Percentiles rank a stretch among this genome's conserved stretches.
Conservation (phyloP, 2,113 vertebrate genomes). For the Forbesichthys papilliferus region DNA sequence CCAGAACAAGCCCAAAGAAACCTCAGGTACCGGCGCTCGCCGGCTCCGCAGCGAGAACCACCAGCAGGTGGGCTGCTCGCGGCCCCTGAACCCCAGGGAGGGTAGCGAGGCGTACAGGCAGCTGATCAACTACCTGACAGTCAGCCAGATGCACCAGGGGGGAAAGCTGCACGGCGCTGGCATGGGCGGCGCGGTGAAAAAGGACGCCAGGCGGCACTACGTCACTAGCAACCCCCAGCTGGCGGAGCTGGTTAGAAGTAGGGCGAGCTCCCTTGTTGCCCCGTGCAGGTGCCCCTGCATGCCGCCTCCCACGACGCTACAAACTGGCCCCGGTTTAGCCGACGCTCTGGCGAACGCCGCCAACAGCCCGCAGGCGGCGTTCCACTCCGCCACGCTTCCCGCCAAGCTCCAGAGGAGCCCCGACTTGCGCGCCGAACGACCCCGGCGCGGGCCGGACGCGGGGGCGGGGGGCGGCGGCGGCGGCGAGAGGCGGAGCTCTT, state of each 20-base stretch:
- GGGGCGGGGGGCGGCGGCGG: conserved; percentile 42
- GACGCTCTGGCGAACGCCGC: no score
- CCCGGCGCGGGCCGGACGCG: conserved; percentile 52
- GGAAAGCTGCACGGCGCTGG: conserved; percentile 72
- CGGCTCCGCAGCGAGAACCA: conserved; percentile 68
- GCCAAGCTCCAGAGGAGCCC: conserved; percentile 75
- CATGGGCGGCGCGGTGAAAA: conserved; percentile 70
- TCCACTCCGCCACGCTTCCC: conserved; percentile 76
- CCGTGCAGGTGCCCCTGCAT: conserved; percentile 64
- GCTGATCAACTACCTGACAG: conserved; percentile 76
- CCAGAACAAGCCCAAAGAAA: conserved; percentile 90
- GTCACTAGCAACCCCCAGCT: conserved; percentile 72
- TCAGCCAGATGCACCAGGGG: conserved; percentile 78
- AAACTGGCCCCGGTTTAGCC: no score
- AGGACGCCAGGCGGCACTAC: conserved; percentile 66
- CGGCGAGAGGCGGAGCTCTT: conserved; percentile 70
- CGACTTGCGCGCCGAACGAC: conserved; percentile 61
- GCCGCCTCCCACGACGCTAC: conserved; percentile 41
- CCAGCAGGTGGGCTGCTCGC: conserved; percentile 59
- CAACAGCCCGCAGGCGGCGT: conserved; percentile 44
- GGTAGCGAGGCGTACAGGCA: conserved; percentile 75
- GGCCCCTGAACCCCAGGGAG: conserved; percentile 69
- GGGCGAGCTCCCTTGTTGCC: conserved; percentile 50
- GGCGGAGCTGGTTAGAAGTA: conserved; percentile 69
- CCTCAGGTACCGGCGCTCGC: conserved; percentile 83